These are phyloP conservation scores for Bursaphelenchus okinawaensis DNA, from an alignment of 2,888 invertebrate species.

Conservation along the genomic window DNA sequence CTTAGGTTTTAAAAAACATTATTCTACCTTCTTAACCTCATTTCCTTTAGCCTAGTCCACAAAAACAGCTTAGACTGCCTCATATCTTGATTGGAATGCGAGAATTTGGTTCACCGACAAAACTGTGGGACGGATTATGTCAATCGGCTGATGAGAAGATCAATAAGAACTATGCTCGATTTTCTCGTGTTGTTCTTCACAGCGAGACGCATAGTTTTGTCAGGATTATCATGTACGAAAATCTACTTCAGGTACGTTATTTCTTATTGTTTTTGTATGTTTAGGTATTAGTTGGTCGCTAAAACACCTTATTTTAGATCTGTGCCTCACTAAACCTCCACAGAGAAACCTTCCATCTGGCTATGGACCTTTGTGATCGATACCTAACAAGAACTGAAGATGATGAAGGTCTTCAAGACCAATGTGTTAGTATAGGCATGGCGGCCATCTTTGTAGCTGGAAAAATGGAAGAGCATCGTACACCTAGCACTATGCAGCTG, in stretches of 20 bases:
- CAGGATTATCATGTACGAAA: not conserved
- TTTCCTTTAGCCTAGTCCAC: not conserved
- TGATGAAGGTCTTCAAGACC: constrained; percentile 70
- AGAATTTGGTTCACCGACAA: not conserved
- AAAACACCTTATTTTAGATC: constrained; percentile 65
- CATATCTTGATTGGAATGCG: not conserved
- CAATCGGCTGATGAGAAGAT: not conserved
- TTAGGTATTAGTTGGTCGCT: not conserved
- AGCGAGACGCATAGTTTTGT: not conserved
- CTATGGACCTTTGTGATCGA: constrained; percentile 88
- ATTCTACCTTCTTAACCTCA: no score
- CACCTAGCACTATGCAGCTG: not conserved
- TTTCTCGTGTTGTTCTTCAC: not conserved
- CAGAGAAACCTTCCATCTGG: constrained; percentile 88
- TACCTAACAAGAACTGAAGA: constrained; percentile 65
- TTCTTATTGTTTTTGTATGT: no score
- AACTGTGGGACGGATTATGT: not conserved
- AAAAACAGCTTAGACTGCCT: not conserved
- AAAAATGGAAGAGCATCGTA: constrained; percentile 69
- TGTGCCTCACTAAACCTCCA: constrained; percentile 92
- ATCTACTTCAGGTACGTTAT: not conserved
- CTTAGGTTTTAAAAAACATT: no score
- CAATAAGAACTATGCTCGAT: not conserved
- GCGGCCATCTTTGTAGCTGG: constrained; percentile 90
- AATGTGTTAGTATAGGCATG: constrained; percentile 86